Conservation (phyloP, 53 echinoderm and acorn worm species). For the Apostichopus leukothele region DNA sequence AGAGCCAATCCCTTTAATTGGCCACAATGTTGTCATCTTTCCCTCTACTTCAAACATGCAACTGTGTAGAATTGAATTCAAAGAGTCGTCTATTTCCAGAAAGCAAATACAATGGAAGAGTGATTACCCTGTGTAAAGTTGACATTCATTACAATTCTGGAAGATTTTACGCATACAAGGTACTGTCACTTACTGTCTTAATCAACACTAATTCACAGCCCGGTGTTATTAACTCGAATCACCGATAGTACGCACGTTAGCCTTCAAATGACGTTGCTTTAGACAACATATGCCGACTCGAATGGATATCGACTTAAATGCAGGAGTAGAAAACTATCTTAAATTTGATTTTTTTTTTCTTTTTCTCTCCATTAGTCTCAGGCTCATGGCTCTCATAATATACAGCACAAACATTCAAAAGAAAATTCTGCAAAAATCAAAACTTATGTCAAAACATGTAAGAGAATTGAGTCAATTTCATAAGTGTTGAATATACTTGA, state of each 20-base stretch:
- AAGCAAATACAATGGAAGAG: background rate
- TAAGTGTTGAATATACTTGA: too few species aligned
- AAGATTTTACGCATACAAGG: constrained; percentile 18
- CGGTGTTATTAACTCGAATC: background rate
- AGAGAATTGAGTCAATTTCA: too few species aligned
- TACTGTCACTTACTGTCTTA: background rate
- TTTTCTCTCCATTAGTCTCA: too few species aligned
- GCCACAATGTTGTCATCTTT: background rate
- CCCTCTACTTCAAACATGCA: background rate
- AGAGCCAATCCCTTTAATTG: background rate
- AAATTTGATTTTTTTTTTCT: too few species aligned
- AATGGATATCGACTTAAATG: too few species aligned
- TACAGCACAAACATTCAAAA: too few species aligned
- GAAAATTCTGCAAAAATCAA: too few species aligned
- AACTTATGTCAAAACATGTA: too few species aligned
- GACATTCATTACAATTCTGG: constrained; percentile 12
- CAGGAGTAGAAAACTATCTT: too few species aligned
- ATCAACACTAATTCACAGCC: background rate
- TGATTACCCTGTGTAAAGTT: background rate
- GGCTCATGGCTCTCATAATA: too few species aligned
- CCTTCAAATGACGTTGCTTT: too few species aligned
- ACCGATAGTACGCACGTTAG: background rate
- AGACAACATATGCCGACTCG: too few species aligned
- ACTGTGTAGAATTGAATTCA: background rate
- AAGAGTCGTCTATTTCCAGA: background rate